Percentiles rank a stretch among this genome's conserved stretches.
Evolutionary conservation across 2,888 invertebrate species (phyloP).

Genomic region (Drosophila mimica): DNA sequence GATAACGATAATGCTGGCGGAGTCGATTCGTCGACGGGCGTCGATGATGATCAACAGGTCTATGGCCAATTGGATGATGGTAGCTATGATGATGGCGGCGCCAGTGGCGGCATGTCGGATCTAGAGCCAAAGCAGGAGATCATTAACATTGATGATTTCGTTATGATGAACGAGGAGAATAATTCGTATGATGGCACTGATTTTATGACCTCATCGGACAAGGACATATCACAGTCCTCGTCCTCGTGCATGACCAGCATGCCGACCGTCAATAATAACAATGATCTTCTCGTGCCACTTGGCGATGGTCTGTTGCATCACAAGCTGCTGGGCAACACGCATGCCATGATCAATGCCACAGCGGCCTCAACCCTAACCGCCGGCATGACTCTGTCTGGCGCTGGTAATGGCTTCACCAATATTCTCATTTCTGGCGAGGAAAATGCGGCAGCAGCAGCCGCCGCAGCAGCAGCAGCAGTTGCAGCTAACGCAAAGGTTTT

Average conservation of each 20-base stretch:
- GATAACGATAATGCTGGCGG: conserved; percentile 64
- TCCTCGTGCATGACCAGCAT: conserved; percentile 69
- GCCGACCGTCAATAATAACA: conserved; percentile 43
- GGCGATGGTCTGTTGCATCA: conserved; percentile 74
- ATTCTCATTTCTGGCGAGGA: conserved; percentile 57
- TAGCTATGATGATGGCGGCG: conserved; percentile 71
- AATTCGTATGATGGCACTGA: conserved; percentile 84
- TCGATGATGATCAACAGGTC: conserved; percentile 75
- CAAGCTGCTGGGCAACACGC: conserved; percentile 69
- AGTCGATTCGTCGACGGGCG: conserved; percentile 39
- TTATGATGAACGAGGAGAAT: conserved; percentile 84
- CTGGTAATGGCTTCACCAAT: conserved; percentile 58
- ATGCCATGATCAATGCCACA: conserved; percentile 46
- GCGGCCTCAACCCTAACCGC: conserved; percentile 13
- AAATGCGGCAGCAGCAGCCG: conserved; percentile 8
- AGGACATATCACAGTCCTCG: conserved; percentile 75
- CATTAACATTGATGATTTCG: conserved; percentile 85
- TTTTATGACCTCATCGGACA: conserved; percentile 78
- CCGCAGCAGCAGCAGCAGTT: conserved; percentile 16
- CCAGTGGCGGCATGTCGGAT: conserved; percentile 70
- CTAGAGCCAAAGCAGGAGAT: conserved; percentile 84
- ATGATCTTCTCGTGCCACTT: conserved; percentile 77
- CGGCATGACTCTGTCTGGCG: conserved; percentile 17
- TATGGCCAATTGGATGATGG: conserved; percentile 78
- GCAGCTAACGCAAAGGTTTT: conserved; percentile 25